Conservation (phyloP, 2,797 vertebrate genomes). For the Parauchenoglanis punctatus region DNA sequence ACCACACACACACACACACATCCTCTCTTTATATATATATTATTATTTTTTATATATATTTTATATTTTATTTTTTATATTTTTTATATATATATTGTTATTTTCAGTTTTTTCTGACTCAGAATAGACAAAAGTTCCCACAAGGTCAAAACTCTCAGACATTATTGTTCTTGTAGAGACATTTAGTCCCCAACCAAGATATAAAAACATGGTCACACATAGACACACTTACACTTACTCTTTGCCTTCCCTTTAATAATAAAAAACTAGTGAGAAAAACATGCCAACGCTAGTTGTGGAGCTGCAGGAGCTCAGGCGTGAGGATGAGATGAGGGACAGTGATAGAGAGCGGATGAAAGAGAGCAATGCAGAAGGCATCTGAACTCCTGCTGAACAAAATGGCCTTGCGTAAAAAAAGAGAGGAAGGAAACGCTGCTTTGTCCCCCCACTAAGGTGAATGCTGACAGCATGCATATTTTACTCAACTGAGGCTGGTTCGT, state of each 20-base stretch:
- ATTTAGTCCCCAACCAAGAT: not conserved
- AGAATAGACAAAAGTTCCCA: not conserved
- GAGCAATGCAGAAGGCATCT: slow-evolving; percentile 31
- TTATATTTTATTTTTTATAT: not conserved
- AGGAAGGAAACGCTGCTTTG: slow-evolving; percentile 13
- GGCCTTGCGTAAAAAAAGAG: not conserved
- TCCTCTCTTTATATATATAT: not conserved
- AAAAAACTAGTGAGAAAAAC: not conserved
- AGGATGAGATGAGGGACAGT: slow-evolving; percentile 30
- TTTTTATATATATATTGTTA: too few species aligned
- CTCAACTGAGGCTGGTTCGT: not conserved
- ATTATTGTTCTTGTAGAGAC: not conserved
- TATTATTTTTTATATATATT: not conserved
- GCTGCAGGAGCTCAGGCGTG: slow-evolving; percentile 37
- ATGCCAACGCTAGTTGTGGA: not conserved
- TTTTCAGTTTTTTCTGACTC: not conserved
- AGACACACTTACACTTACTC: not conserved
- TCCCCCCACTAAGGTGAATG: not conserved
- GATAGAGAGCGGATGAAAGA: slow-evolving; percentile 46
- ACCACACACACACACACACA: not conserved
- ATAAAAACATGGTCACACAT: not conserved
- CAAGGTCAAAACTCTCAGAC: not conserved
- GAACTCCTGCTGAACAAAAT: slow-evolving; percentile 26
- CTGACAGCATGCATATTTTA: slow-evolving; percentile 8
- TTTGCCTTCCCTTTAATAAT: not conserved